Base-by-base conservation (phyloP, 2,888 invertebrate genomes). In the Escarpia spicata region DNA sequence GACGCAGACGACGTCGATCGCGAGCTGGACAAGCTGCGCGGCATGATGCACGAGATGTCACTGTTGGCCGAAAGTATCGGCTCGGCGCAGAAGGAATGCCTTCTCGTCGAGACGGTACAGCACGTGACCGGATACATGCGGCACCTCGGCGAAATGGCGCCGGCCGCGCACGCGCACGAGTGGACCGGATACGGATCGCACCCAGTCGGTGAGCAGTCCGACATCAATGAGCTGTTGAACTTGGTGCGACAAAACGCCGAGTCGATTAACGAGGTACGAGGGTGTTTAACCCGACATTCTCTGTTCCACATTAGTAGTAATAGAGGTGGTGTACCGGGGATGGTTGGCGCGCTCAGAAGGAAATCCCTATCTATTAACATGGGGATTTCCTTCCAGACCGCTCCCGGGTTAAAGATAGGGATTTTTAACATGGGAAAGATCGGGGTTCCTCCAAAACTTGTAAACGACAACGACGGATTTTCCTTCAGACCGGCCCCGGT, bases 1-100 rank as follows among this genome's bases (percentile, higher is more conserved):
- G 75, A 75, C 75, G 75, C 75, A 6, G 75, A 75, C n/a, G 75
- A 75, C 26, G 75, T 75, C 75, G 75, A 75, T n/a, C 75, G 75
- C 75, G 75, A 75, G 75, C 75, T 75, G 26, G 75, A 19, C 75
- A 75, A 75, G 75, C 75, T 75, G n/a, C 75, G 75, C 75, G 75
- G 75, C 19, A 75, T 75, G 75, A 75, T 75, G 75, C 75, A 75
- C 26, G 75, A 75, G 75, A 75, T 75, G 75, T 75, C 75, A 26
- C 75, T 75, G 75, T 26, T 75, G 75, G 75, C 75, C 19, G 75
- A 75, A 26, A 75, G 75, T 26, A 75, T 75, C 75, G 75, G 75
- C 26, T 75, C 75, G 75, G 75, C 75, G 75, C 75, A 75, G 75
- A 75, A 75, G 75, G 75, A 75, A 26, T 75, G 75, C 19, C 75